Conservation (phyloP, 2,797 vertebrate species). For the Philypnodon macrostomus region DNA sequence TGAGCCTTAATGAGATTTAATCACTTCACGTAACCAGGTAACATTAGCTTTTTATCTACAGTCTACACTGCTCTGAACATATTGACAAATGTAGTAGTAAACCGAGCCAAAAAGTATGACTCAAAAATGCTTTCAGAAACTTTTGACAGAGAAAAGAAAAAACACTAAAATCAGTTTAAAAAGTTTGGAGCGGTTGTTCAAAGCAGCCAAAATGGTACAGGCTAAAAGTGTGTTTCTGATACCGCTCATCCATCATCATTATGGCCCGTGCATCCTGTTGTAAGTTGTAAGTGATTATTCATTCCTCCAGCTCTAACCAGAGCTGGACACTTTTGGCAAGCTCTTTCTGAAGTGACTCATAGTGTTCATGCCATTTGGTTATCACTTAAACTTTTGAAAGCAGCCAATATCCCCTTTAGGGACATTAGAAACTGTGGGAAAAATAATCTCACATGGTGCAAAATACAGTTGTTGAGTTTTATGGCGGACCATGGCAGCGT, state of each 20-base stretch:
- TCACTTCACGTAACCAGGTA: too few species aligned
- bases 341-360: slow-evolving; percentile 5
- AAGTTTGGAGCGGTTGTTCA: slow-evolving; percentile 5
- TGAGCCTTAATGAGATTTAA: too few species aligned
- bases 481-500: slow-evolving; percentile 11
- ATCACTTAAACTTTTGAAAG: slow-evolving; percentile 11
- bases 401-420: slow-evolving; percentile 6
- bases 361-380: slow-evolving; percentile 10
- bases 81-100: neutral
- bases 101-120: neutral
- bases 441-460: slow-evolving; percentile 9
- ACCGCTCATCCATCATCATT: slow-evolving; percentile 5
- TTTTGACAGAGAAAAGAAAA: neutral
- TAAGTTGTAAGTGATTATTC: slow-evolving; percentile 9
- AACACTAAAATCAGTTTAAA: neutral
- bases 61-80: neutral
- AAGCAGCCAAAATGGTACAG: neutral
- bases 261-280: slow-evolving; percentile 4
- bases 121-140: neutral
- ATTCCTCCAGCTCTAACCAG: neutral
- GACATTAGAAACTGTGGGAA: slow-evolving; percentile 17
- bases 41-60: neutral
- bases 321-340: slow-evolving; percentile 6
- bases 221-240: neutral
- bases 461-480: slow-evolving; percentile 31